Percentiles rank a stretch among this genome's conserved stretches.
phyloP scores from a whole-genome alignment of 2,888 invertebrate species.

The Euphydryas editha region DNA sequence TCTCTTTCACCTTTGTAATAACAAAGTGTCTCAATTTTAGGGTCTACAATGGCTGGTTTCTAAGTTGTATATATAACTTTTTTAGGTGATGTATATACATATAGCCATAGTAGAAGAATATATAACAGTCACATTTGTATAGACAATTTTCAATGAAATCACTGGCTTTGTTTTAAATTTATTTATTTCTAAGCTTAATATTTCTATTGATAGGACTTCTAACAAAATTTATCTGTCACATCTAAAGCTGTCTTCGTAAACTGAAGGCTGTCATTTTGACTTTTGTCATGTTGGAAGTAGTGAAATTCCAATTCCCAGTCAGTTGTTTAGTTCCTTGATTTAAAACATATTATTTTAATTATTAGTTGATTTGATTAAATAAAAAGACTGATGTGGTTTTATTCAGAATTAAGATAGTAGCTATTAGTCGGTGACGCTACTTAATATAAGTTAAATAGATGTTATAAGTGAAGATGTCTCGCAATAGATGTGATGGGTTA shows the following conservation, averaged over 20 bases:
- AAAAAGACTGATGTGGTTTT: conserved; percentile 62
- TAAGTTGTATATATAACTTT: no score
- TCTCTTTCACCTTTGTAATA: no score
- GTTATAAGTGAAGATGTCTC: conserved; percentile 72
- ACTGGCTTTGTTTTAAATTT: no score
- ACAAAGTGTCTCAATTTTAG: no score
- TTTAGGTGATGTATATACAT: no score
- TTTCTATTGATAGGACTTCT: no score
- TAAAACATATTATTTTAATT: conserved; percentile 61
- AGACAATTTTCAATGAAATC: no score
- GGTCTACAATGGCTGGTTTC: no score
- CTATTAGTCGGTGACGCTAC: conserved; percentile 47
- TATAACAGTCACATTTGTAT: no score
- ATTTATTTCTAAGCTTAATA: no score
- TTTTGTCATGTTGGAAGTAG: conserved; percentile 83
- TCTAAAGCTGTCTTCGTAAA: not conserved
- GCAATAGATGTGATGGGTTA: conserved; percentile 86
- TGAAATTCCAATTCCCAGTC: conserved; percentile 53
- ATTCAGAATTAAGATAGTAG: conserved; percentile 54
- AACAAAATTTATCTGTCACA: not conserved
- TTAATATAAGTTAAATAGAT: conserved; percentile 56
- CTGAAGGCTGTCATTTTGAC: conserved; percentile 64
- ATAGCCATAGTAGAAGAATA: no score
- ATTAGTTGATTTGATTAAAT: conserved; percentile 53
- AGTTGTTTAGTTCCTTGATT: conserved; percentile 67